A percentile compares a stretch with the other conserved stretches of the same genome.
These are phyloP conservation scores for Grammomys surdaster DNA, from an alignment of 2,113 vertebrate genomes.

Conservation along the genomic window DNA sequence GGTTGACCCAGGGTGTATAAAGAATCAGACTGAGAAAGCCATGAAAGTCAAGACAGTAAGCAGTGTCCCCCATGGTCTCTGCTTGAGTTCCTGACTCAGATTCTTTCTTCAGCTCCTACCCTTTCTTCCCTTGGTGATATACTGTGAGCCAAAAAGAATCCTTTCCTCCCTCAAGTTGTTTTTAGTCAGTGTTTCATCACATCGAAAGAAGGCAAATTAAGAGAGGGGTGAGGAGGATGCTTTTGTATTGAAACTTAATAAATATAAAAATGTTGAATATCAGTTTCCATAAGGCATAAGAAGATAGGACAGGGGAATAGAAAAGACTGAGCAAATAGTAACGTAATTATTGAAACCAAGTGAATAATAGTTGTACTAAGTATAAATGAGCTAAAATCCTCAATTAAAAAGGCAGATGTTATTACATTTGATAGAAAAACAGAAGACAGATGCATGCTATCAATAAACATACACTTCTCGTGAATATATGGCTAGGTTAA, in stretches of 20 bases:
- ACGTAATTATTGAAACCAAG: not conserved
- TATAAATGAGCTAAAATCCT: not conserved
- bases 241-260: not conserved
- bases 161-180: not conserved
- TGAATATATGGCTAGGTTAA: not conserved
- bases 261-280: not conserved
- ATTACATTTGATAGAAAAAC: not conserved
- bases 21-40: not conserved
- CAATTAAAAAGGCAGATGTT: constrained; percentile 4
- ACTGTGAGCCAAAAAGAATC: not conserved
- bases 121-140: not conserved
- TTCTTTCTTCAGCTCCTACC: not conserved
- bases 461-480: not conserved
- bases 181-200: not conserved
- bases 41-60: not conserved
- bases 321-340: not conserved
- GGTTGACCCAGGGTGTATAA: not conserved
- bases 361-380: not conserved
- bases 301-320: not conserved
- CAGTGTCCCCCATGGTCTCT: not conserved
- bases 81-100: not conserved
- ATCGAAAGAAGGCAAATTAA: not conserved
- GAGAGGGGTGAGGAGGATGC: not conserved
- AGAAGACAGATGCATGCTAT: not conserved
- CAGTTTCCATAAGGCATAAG: not conserved